These are phyloP conservation scores for Tinea trinotella DNA, from an alignment of 2,888 invertebrate species.

Conservation along the genomic window DNA sequence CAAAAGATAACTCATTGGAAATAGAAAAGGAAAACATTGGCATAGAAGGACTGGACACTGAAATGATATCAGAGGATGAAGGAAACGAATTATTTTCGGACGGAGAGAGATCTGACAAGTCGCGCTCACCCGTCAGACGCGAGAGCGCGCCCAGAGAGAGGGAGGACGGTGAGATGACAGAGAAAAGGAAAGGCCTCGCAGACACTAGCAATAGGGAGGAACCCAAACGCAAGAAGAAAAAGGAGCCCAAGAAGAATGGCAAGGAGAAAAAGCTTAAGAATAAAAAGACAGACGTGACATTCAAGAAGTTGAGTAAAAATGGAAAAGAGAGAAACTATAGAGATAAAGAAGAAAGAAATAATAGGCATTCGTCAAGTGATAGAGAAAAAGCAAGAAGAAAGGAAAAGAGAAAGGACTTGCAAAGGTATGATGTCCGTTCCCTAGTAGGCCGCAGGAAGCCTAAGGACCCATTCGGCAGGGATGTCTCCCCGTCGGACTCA, in stretches of 20 bases:
- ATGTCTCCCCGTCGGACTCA: constrained; percentile 58
- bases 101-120: constrained; percentile 52
- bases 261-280: constrained; percentile 59
- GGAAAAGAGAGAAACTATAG: constrained; percentile 85
- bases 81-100: constrained; percentile 77
- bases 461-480: constrained; percentile 86
- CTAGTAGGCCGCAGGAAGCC: constrained; percentile 79
- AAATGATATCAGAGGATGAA: constrained; percentile 82
- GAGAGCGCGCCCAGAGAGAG: constrained; percentile 49
- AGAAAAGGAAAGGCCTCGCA: constrained; percentile 41
- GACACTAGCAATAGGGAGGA: constrained; percentile 35
- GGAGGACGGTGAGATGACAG: constrained; percentile 74
- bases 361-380: constrained; percentile 28
- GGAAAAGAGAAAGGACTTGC: constrained; percentile 82
- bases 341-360: constrained; percentile 33
- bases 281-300: constrained; percentile 73
- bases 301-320: constrained; percentile 86
- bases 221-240: constrained; percentile 65
- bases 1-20: constrained; percentile 49
- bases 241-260: constrained; percentile 61
- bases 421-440: constrained; percentile 86
- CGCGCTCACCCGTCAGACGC: constrained; percentile 50
- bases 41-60: constrained; percentile 77
- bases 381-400: constrained; percentile 41
- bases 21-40: constrained; percentile 49